These are phyloP conservation scores for Donacobius atricapilla DNA, from an alignment of 2,113 vertebrate genomes.

Conservation along the genomic window DNA sequence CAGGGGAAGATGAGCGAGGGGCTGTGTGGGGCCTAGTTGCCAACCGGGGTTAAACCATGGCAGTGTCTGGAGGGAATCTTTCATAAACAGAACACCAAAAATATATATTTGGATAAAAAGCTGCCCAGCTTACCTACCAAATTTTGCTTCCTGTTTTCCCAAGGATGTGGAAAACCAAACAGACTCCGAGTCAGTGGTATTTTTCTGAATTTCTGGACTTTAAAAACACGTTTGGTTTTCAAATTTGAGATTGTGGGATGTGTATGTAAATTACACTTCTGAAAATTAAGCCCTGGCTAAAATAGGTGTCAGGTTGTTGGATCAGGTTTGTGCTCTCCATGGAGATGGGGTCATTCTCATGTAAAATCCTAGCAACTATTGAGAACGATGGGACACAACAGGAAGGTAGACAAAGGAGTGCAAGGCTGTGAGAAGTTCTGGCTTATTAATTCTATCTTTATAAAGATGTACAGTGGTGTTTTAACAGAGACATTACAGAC, in stretches of 20 bases:
- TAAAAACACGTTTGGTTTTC: not conserved
- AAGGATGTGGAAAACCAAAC: not conserved
- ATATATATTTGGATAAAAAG: not conserved
- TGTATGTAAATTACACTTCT: not conserved
- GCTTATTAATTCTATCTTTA: not conserved
- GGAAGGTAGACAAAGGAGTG: not conserved
- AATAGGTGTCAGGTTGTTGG: not conserved
- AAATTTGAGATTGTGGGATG: not conserved
- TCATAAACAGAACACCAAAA: not conserved
- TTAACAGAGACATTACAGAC: not conserved
- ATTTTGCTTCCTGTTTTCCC: not conserved
- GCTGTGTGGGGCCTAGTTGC: not conserved
- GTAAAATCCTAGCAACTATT: not conserved
- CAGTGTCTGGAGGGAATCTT: not conserved
- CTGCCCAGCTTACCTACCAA: not conserved
- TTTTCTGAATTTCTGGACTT: not conserved
- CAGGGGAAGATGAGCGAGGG: fast-evolving
- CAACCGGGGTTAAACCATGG: not conserved
- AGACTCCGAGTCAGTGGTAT: not conserved
- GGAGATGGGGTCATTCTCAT: not conserved
- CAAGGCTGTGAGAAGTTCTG: not conserved
- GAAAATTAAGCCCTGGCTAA: not conserved
- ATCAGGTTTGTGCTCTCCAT: not conserved
- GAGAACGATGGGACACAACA: not conserved
- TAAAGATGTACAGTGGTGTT: not conserved